A percentile compares a stretch with the other conserved stretches of the same genome.
Conservation (phyloP, 1,140 invertebrate genomes). For the Cyclina sinensis region DNA sequence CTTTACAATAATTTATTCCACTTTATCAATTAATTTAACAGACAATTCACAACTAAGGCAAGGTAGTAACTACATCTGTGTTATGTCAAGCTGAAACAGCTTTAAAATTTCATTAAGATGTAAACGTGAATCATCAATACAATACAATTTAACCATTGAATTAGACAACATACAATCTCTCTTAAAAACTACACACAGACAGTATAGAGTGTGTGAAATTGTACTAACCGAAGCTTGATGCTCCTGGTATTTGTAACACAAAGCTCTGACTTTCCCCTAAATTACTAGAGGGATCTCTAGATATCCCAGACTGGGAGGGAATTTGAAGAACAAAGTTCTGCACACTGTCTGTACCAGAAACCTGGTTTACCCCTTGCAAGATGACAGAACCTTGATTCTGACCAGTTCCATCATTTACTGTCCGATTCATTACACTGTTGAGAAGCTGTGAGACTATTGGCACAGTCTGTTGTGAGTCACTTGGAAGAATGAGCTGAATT, state of each 20-base stretch:
- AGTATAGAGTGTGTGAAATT: too few species aligned
- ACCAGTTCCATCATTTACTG: not conserved
- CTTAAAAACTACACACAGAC: too few species aligned
- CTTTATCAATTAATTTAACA: too few species aligned
- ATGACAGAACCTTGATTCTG: constrained; percentile 14
- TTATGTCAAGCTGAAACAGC: too few species aligned
- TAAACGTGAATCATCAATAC: too few species aligned
- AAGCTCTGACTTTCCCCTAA: constrained; percentile 54
- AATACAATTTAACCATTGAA: too few species aligned
- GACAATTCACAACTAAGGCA: too few species aligned
- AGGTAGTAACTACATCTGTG: too few species aligned
- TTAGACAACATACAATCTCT: too few species aligned
- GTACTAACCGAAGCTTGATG: constrained; percentile 9
- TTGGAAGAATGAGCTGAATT: constrained; percentile 63
- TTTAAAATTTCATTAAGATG: too few species aligned
- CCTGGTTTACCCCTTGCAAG: constrained; percentile 17
- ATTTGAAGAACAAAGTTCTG: constrained; percentile 64
- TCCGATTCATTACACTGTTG: constrained; percentile 50
- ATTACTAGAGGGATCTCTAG: constrained; percentile 44
- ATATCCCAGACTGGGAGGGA: constrained; percentile 50
- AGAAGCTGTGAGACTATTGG: constrained; percentile 59
- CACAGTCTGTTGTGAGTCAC: constrained; percentile 61
- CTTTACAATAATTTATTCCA: too few species aligned
- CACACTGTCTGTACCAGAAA: constrained; percentile 32
- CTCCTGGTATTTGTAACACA: constrained; percentile 60